These are phyloP conservation scores for Syncerus caffer DNA, from an alignment of 2,797 vertebrate genomes.

Conservation along the genomic window DNA sequence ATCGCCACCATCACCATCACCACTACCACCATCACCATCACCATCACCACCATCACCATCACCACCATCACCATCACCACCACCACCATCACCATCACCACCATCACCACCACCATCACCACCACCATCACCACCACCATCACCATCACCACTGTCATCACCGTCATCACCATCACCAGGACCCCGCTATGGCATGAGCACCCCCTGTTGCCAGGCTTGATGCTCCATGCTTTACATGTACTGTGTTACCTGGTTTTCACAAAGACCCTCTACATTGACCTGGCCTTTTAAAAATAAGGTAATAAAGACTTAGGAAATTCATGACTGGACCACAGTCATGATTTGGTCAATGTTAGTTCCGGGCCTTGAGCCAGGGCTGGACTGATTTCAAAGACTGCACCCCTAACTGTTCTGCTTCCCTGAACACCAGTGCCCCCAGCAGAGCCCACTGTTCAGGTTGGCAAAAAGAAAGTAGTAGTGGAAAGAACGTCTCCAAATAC, in stretches of 20 bases:
- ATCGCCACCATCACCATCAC: fast-evolving
- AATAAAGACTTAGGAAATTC: too few relatives aligned
- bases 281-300: background rate
- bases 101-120: fast-evolving
- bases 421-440: fast-evolving
- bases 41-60: fast-evolving
- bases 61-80: fast-evolving
- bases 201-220: background rate
- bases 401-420: background rate
- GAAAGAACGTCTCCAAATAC: fast-evolving
- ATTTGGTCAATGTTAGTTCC: too few relatives aligned
- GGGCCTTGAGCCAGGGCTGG: background rate
- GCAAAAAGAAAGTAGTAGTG: fast-evolving
- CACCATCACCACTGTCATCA: fast-evolving
- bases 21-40: fast-evolving
- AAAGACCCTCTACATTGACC: fast-evolving
- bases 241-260: fast-evolving
- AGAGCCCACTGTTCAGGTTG: too few relatives aligned
- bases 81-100: fast-evolving
- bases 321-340: too few relatives aligned
- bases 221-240: fast-evolving
- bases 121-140: fast-evolving
- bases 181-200: fast-evolving
- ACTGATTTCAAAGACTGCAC: fast-evolving
- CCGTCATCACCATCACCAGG: fast-evolving